Conservation (phyloP, 2,113 vertebrate species). For the Apodemus speciosus region DNA sequence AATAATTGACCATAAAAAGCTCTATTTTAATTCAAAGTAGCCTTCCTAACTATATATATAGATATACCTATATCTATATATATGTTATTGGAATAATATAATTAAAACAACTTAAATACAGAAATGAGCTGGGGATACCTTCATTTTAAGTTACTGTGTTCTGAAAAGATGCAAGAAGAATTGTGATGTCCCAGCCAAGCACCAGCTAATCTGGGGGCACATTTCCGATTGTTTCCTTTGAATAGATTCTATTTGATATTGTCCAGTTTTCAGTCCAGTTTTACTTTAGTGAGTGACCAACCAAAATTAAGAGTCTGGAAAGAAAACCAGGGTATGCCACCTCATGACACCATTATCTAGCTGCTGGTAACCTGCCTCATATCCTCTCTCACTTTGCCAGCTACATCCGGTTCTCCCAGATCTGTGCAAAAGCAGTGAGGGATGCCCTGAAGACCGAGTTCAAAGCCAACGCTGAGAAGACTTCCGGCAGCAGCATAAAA, state of each 20-base stretch:
- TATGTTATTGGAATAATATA: slow-evolving; percentile 18
- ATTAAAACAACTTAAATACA: slow-evolving; percentile 24
- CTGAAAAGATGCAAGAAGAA: neutral
- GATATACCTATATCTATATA: neutral
- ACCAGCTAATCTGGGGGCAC: neutral
- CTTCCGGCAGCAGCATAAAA: slow-evolving; percentile 87
- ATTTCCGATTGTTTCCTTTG: neutral
- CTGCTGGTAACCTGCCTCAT: neutral
- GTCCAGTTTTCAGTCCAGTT: neutral
- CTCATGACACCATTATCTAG: neutral
- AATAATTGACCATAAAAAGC: slow-evolving; percentile 20
- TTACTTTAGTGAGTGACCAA: neutral
- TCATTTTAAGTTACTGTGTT: slow-evolving; percentile 1
- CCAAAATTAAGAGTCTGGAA: neutral
- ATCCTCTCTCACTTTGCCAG: slow-evolving; percentile 71
- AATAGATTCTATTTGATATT: neutral
- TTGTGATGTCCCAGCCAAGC: neutral
- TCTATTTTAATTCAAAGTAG: neutral
- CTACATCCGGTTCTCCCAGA: slow-evolving; percentile 95
- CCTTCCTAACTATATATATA: neutral
- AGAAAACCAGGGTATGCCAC: neutral
- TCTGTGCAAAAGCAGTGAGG: slow-evolving; percentile 92
- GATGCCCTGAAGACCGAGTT: slow-evolving; percentile 92
- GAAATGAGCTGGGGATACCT: neutral
- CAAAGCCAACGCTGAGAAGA: slow-evolving; percentile 87